Conservation (phyloP, 1,140 invertebrate genomes). For the Epicauta chinensis region DNA sequence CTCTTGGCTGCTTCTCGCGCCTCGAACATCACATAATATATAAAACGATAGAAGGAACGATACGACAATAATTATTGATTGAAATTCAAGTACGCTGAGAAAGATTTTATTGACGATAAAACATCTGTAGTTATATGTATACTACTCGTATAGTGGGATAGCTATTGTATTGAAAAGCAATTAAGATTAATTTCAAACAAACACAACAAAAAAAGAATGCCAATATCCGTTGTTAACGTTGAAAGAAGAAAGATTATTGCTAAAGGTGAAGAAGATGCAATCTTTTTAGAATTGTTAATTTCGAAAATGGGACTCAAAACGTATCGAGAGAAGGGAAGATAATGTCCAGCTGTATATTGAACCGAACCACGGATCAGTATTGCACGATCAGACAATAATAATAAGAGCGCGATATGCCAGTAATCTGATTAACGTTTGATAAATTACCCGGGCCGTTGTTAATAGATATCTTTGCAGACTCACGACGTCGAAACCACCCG, state of each 20-base stretch:
- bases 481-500: constrained; percentile 24
- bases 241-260: no score
- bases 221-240: no score
- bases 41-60: constrained; percentile 9
- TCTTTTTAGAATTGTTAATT: no score
- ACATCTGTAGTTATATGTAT: no score
- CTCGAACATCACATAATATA: constrained; percentile 14
- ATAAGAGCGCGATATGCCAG: constrained; percentile 28
- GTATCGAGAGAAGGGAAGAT: no score
- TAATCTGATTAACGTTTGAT: constrained; percentile 32
- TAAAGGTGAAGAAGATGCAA: no score
- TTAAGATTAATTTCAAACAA: no score
- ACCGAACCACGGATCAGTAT: constrained; percentile 14
- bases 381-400: constrained; percentile 27
- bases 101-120: background rate
- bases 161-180: no score
- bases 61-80: constrained; percentile 14
- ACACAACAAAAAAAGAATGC: no score
- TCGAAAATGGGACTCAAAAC: no score
- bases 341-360: no score
- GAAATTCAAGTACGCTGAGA: constrained; percentile 3
- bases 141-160: no score
- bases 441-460: constrained; percentile 28
- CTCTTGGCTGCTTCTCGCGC: constrained; percentile 17
- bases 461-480: constrained; percentile 33